Base-by-base conservation (phyloP, 1,140 invertebrate species). In the Vollenhovia emeryi region DNA sequence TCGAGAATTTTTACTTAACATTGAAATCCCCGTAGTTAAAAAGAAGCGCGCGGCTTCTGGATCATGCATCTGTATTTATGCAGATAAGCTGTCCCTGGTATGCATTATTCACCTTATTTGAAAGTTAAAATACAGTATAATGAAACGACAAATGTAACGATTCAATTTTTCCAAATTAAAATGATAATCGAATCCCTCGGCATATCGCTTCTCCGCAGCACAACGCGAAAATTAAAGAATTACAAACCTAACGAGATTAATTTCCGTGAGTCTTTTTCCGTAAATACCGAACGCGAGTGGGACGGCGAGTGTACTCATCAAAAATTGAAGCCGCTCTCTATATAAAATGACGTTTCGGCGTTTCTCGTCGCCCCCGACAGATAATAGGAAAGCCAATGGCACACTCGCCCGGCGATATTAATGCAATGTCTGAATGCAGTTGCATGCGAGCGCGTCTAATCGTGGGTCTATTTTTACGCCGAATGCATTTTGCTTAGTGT, bases 101-200 rank as follows among this genome's bases (percentile, higher is more conserved):
- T 73, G 50, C 71, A 74, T 74, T 74, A 74, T 74, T 74, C 71
- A 74, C 33, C 50, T 57, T 57, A 74, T 74, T 21, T 74, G 7
- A 74, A 74, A 74, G 71, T 74, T 74, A 74, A 74, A 74, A 24
- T 24, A 55, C 33, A 36, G 33, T 55, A 69, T 69, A 48, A 43
- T 57, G 21, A 15, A 57, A 57, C 18, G 48, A 36, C 48, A 55
- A 73, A 55, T 45, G 30, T 55, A 74, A 40, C 33, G 40, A 40
- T 40, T 74, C 50, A 74, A 57, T 74, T 57, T 57, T 74, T 55
- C 13, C 48, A 50, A 15, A 55, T 74, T 57, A 74, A 74, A 57
- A 57, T 75, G 9, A 43, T 60, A 30, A 75, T 76, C 55, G 24
- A 45, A n/a, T 62, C 8, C 18, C 15, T 60, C 18, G n/a, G n/a